These are phyloP conservation scores for Adrianichthys oophorus DNA, from an alignment of 2,797 vertebrate genomes.

Conservation along the genomic window DNA sequence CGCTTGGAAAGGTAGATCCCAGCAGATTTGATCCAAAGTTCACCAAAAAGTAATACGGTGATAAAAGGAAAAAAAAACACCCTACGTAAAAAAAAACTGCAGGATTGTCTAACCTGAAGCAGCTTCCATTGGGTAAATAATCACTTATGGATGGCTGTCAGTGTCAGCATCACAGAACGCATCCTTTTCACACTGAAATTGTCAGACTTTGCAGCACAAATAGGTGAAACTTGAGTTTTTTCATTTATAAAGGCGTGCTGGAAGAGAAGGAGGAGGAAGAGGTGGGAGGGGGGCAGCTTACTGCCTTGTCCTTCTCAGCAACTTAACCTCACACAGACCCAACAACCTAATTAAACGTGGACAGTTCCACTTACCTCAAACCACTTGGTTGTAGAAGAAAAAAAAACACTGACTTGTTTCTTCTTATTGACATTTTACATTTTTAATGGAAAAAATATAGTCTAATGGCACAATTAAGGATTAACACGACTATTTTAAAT, in stretches of 20 bases:
- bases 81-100: too few relatives aligned
- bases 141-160: too few relatives aligned
- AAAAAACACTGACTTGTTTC: background rate
- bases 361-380: slow-evolving; percentile 8
- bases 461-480: too few relatives aligned
- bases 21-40: background rate
- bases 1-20: slow-evolving; percentile 5
- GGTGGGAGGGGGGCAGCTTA: slow-evolving; percentile 38
- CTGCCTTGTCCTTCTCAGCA: slow-evolving; percentile 40
- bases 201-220: slow-evolving; percentile 1
- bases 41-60: too few relatives aligned
- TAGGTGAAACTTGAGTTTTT: slow-evolving; percentile 29
- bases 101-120: too few relatives aligned
- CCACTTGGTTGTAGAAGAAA: slow-evolving; percentile 7
- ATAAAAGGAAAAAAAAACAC: too few relatives aligned
- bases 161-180: too few relatives aligned
- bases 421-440: too few relatives aligned
- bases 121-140: too few relatives aligned
- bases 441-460: too few relatives aligned
- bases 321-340: slow-evolving; percentile 34
- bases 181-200: too few relatives aligned
- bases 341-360: slow-evolving; percentile 40
- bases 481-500: too few relatives aligned
- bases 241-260: slow-evolving; percentile 50
- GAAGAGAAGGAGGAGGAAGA: slow-evolving; percentile 28